Base-by-base conservation (phyloP, 2,113 vertebrate species). In the Anseranas semipalmata region DNA sequence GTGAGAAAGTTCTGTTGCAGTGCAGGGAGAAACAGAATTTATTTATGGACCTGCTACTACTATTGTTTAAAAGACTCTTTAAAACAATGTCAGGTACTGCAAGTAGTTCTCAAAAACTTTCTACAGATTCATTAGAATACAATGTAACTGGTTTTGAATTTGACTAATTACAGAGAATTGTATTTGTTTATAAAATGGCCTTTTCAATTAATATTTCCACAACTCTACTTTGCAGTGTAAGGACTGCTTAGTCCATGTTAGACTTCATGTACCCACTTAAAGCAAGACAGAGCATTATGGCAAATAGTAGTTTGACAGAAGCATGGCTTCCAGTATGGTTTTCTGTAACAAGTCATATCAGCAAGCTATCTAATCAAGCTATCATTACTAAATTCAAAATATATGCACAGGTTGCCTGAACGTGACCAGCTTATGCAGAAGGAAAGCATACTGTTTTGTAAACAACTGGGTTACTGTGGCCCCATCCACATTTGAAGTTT, bases 361-460 rank as follows among this genome's bases (percentile, higher is more conserved):
- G 19, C 59, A 73, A 53, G 3, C 9, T 8, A 67, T 21, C 27
- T 76, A 79, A 73, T 50, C 10, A 59, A 33, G 22, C 35, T 52
- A 10, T 25, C 58, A 53, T 59, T 58, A 72, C 24, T 48, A 68
- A 87, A 77, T 53, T 72, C 27, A 63, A 88, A 73, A 39, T 15
- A 85, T 0, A 65, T 7, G 77, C 5, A 46, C 30, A 53, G 56
- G 16, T 65, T 72, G 45, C 63, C 41, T 21, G 13, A 70, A 45
- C 2, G 3, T 4, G 37, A 60, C 35, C 39, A 53, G 72, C 27
- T 71, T 37, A n/a, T 0, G 0, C 37, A 67, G 37, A 52, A 75
- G 46, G 25, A 53, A 83, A 41, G 17, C 6, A 52, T 13, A 35
- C 21, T 70, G 50, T 9, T 88, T 60, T 59, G 20, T 21, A 52